Conservation (phyloP, 2,113 vertebrate genomes). For the Lagenorhynchus albirostris region DNA sequence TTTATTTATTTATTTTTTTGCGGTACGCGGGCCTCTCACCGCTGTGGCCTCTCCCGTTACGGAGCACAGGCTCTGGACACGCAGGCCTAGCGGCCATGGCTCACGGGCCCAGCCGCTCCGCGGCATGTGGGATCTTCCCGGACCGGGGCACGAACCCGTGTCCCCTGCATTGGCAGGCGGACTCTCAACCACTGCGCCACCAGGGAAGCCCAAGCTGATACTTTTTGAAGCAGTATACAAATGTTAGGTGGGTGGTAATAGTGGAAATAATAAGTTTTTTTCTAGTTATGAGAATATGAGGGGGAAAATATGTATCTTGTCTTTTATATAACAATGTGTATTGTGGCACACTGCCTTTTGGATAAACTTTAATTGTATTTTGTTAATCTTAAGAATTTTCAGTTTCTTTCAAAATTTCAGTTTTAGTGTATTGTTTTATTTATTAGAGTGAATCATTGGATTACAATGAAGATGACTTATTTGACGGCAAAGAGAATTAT, state of each 20-base stretch:
- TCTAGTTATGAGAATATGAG: constrained; percentile 36
- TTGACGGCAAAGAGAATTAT: constrained; percentile 79
- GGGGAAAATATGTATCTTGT: background rate
- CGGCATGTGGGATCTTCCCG: no score
- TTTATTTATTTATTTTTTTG: background rate
- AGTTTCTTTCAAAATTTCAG: constrained; percentile 29
- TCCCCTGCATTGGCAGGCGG: no score
- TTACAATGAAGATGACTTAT: constrained; percentile 34
- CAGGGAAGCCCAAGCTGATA: background rate
- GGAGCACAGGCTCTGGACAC: no score
- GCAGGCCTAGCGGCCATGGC: no score
- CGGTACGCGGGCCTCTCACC: no score
- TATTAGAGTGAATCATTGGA: constrained; percentile 68
- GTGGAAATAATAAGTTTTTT: background rate
- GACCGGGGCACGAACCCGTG: no score
- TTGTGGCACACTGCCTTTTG: background rate
- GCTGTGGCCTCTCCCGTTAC: no score
- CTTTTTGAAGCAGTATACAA: background rate
- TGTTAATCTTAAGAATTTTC: constrained; percentile 15
- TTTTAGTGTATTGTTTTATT: constrained; percentile 4
- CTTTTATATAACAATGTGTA: background rate
- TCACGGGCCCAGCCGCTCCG: no score
- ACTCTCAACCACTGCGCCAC: no score
- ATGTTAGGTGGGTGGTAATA: background rate
- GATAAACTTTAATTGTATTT: constrained; percentile 2